Evolutionary conservation across 2,113 vertebrate species (phyloP).

Genomic region (Aix galericulata): DNA sequence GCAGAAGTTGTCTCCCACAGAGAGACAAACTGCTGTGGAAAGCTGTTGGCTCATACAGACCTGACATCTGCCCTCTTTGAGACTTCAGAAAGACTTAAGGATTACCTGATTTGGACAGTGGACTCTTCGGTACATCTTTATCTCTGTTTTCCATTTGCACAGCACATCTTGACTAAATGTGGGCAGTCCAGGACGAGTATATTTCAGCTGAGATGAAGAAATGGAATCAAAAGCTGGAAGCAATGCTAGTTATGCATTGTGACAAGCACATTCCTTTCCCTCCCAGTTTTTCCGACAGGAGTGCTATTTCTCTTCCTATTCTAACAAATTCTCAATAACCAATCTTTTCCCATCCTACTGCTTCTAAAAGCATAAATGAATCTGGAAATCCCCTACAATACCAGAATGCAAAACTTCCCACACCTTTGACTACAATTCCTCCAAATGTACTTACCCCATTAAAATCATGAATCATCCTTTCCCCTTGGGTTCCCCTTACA

Average conservation of each 20-base stretch:
- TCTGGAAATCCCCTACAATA: not conserved
- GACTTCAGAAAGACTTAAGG: not conserved
- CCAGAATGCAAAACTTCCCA: not conserved
- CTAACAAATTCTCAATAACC: not conserved
- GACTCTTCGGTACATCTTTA: conserved; percentile 91
- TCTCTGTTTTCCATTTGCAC: conserved; percentile 92
- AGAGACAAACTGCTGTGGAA: not conserved
- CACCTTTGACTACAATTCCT: not conserved
- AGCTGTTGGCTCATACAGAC: not conserved
- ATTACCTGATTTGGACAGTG: conserved; percentile 94
- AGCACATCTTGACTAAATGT: conserved; percentile 93
- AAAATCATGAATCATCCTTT: not conserved
- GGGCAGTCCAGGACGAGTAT: conserved; percentile 91
- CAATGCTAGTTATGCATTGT: not conserved
- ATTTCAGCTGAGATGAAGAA: conserved; percentile 84
- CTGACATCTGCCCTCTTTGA: not conserved
- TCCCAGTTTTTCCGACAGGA: not conserved
- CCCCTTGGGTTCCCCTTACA: not conserved
- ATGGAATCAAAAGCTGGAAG: not conserved
- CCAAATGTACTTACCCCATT: not conserved
- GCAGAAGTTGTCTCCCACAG: not conserved
- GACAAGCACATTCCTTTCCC: not conserved
- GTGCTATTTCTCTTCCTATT: not conserved
- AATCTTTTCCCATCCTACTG: not conserved
- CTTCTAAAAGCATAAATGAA: not conserved